These are phyloP conservation scores for Pangasius macronema DNA, from an alignment of 2,797 vertebrate species.

Conservation along the genomic window DNA sequence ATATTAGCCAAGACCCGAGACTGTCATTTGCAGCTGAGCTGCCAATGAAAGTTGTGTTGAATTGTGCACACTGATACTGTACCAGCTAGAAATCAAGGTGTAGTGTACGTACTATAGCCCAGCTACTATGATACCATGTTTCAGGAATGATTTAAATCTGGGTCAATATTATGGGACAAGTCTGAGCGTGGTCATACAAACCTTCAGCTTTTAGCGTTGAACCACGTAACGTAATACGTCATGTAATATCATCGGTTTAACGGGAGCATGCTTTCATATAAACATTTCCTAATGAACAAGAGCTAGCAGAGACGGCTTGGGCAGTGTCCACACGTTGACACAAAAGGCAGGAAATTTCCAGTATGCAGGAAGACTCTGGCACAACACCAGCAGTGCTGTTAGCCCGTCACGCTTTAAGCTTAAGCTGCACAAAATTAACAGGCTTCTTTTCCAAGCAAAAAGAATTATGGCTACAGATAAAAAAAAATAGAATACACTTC, in stretches of 20 bases:
- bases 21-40: too few relatives aligned
- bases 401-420: slow-evolving; percentile 3
- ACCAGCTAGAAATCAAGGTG: too few relatives aligned
- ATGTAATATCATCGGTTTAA: too few relatives aligned
- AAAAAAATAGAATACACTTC: background rate
- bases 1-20: background rate
- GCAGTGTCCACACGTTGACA: background rate
- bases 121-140: background rate
- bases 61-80: background rate
- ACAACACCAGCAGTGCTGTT: background rate
- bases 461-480: background rate
- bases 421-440: slow-evolving; percentile 3
- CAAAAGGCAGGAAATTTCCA: background rate
- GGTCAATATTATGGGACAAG: background rate
- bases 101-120: background rate
- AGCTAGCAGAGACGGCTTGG: background rate
- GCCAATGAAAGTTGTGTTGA: background rate
- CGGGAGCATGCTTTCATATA: background rate
- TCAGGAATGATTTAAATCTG: background rate
- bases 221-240: background rate
- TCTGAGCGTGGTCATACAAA: background rate
- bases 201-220: background rate
- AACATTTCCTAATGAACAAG: background rate
- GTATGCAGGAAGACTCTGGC: background rate
- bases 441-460: background rate